Evolutionary conservation across 2,888 invertebrate genomes (phyloP).

Genomic region (Cantharis rustica): DNA sequence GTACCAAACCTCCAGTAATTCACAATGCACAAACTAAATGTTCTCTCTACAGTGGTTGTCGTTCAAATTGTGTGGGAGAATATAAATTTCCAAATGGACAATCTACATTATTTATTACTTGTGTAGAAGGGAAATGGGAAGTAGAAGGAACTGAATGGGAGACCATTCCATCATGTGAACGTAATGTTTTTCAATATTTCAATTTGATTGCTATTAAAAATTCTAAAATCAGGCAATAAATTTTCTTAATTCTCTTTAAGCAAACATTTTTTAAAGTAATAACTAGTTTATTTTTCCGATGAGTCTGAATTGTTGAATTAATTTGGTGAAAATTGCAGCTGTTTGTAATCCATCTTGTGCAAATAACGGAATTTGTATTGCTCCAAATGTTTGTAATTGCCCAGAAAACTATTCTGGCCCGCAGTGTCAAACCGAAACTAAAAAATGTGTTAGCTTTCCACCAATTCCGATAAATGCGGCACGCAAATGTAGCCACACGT

Average conservation of each 20-base stretch:
- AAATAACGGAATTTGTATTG: constrained; percentile 80
- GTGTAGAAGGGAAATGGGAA: constrained; percentile 59
- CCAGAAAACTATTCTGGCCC: constrained; percentile 73
- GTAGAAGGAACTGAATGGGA: constrained; percentile 56
- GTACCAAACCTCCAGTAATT: constrained; percentile 42
- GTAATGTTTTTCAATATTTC: constrained; percentile 53
- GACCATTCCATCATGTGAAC: constrained; percentile 65
- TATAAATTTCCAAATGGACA: constrained; percentile 63
- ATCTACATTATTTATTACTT: constrained; percentile 55
- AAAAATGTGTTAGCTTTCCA: constrained; percentile 71
- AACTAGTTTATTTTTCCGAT: no score
- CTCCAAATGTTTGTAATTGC: constrained; percentile 77
- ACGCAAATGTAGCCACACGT: constrained; percentile 69
- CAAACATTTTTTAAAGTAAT: no score
- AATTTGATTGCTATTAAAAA: background rate
- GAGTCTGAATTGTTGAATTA: background rate
- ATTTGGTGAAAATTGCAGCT: constrained; percentile 60
- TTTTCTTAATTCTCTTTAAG: no score
- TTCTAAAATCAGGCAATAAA: no score
- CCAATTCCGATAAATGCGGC: constrained; percentile 69
- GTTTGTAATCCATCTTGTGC: constrained; percentile 75
- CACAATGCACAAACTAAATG: constrained; percentile 51
- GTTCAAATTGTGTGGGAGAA: constrained; percentile 56
- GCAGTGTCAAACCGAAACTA: constrained; percentile 75
- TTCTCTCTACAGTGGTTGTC: constrained; percentile 57